Evolutionary conservation across 2,888 invertebrate species (phyloP).

Genomic region (Lucinisca nassula): DNA sequence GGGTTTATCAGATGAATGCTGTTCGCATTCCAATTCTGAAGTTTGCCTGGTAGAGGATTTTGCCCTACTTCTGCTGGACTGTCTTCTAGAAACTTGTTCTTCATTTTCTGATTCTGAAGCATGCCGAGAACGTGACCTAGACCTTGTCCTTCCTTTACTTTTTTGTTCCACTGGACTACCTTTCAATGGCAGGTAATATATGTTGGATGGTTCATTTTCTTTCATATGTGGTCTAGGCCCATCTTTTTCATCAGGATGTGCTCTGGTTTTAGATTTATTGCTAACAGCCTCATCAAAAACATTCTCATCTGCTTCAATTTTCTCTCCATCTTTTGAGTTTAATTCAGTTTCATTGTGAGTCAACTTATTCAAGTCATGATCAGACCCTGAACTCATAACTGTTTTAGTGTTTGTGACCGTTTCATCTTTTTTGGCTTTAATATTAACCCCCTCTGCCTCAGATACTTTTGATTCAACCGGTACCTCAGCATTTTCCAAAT

Average conservation of each 20-base stretch:
- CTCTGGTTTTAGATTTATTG: no score
- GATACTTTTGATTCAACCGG: not conserved
- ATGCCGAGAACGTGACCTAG: not conserved
- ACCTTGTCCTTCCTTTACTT: not conserved
- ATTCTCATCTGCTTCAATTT: not conserved
- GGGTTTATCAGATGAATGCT: not conserved
- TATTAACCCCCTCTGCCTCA: no score
- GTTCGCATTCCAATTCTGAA: not conserved
- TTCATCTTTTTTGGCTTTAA: no score
- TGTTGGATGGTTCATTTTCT: not conserved
- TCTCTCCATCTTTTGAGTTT: not conserved
- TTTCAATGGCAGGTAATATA: slow-evolving; percentile 44
- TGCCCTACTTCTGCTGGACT: not conserved
- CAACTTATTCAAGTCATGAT: no score
- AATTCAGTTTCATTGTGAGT: not conserved
- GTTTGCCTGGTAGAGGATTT: not conserved
- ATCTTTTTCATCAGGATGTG: not conserved
- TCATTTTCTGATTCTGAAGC: not conserved
- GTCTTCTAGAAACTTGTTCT: not conserved
- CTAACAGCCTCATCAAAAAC: no score
- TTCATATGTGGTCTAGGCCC: not conserved
- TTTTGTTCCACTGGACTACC: slow-evolving; percentile 25
- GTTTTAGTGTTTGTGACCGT: no score
- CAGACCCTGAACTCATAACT: no score
- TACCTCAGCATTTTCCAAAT: not conserved